Conservation (phyloP, 2,888 invertebrate genomes). For the Phorcus lineatus region DNA sequence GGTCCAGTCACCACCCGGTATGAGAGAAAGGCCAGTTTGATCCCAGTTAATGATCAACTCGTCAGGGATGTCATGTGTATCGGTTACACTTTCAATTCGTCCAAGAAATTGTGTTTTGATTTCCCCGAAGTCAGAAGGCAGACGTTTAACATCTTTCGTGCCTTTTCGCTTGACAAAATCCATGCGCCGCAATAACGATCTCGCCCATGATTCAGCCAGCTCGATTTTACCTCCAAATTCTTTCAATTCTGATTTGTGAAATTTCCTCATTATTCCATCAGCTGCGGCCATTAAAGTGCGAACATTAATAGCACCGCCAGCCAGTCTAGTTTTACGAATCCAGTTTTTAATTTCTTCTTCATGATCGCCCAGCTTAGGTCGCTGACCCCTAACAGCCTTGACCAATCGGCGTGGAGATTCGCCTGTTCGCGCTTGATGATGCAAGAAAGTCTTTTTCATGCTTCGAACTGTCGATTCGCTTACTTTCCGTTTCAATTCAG, state of each 20-base stretch:
- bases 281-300: neutral
- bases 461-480: neutral
- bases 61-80: neutral
- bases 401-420: too few species aligned
- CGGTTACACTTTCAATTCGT: neutral
- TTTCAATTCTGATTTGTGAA: neutral
- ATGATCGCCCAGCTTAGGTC: too few species aligned
- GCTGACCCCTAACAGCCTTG: too few species aligned
- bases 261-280: neutral
- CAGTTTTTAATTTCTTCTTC: neutral
- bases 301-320: neutral
- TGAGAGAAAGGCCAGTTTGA: slow-evolving; percentile 42
- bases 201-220: neutral
- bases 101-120: neutral
- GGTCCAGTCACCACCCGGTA: slow-evolving; percentile 45
- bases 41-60: slow-evolving; percentile 7
- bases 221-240: neutral
- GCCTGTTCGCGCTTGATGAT: too few species aligned
- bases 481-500: neutral
- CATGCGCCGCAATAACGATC: neutral
- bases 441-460: neutral
- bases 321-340: neutral
- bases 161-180: neutral
- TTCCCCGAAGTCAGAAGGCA: neutral
- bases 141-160: neutral